phyloP scores from a whole-genome alignment of 2,113 vertebrate species.

The Mixornis gularis region DNA sequence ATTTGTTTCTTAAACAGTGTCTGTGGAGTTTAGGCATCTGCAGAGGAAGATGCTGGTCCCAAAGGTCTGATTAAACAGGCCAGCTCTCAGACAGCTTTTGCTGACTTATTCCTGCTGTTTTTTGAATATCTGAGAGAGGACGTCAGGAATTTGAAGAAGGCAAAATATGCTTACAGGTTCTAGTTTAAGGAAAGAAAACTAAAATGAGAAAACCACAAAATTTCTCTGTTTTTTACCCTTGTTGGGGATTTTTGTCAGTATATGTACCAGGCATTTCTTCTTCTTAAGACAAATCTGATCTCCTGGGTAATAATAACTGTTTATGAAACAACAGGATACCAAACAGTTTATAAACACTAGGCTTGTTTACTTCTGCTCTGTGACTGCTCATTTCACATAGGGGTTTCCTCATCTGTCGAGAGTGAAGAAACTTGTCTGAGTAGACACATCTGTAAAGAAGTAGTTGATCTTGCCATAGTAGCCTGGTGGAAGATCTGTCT shows the following conservation, averaged over 20 bases:
- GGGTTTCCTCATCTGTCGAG: constrained; percentile 8
- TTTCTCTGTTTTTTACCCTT: background rate
- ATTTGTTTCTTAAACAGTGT: background rate
- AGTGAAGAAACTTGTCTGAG: background rate
- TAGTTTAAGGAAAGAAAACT: background rate
- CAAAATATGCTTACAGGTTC: background rate
- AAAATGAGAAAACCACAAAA: constrained; percentile 2
- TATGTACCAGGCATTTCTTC: background rate
- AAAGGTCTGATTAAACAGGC: background rate
- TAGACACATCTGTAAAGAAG: background rate
- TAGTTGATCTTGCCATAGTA: background rate
- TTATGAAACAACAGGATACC: constrained; percentile 16
- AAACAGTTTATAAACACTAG: constrained; percentile 21
- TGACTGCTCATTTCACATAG: background rate
- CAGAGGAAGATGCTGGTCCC: background rate
- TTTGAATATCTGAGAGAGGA: background rate
- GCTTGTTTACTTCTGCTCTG: constrained; percentile 33
- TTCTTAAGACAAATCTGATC: background rate
- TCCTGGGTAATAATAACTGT: constrained; percentile 16
- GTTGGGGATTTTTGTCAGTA: background rate
- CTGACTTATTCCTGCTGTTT: background rate
- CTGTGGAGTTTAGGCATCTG: background rate
- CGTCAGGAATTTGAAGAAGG: background rate
- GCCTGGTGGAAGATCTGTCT: background rate
- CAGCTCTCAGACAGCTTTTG: background rate